Base-by-base conservation (phyloP, 2,888 invertebrate genomes). In the Junonia oenone region DNA sequence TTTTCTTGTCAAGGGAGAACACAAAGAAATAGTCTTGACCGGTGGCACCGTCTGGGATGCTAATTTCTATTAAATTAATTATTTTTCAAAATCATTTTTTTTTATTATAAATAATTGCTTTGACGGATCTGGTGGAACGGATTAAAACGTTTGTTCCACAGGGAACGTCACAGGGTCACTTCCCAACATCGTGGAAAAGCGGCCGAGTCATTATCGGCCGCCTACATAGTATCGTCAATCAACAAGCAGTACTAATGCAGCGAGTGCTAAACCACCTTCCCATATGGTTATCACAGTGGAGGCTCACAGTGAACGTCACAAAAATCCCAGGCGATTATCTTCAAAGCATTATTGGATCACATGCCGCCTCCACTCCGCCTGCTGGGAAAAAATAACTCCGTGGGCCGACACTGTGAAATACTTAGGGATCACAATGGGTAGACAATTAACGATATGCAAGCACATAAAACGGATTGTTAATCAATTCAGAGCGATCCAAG, bases 151-250 rank as follows among this genome's bases (percentile, higher is more conserved):
- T n/a, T n/a, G n/a, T n/a, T n/a, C n/a, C n/a, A n/a, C n/a, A n/a
- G n/a, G n/a, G n/a, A n/a, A n/a, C n/a, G n/a, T n/a, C n/a, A n/a
- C n/a, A n/a, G n/a, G n/a, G 60, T 0, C 58, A 63, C 51, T 59
- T 55, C 13, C 55, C 55, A 1, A 0, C 29, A 2, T 0, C 9
- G 0, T 69, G 67, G 67, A 68, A 67, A 13, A 26, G 6, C 0
- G 65, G 65, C 0, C 35, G 15, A 0, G 57, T 69, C 2, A 63
- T 68, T 0, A 46, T 63, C 40, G 62, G 43, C 27, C 26, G 48
- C 48, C 1, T 38, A 33, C 31, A 26, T 53, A 8, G 33, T 53
- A 0, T 27, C 50, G n/a, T 59, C 46, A 1, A 35, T 27, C n/a
- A 29, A 2, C 33, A n/a, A 9, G 2, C 2, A 0, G 9, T 6